phyloP scores from a whole-genome alignment of 2,113 vertebrate species.

The Taurulus bubalis region DNA sequence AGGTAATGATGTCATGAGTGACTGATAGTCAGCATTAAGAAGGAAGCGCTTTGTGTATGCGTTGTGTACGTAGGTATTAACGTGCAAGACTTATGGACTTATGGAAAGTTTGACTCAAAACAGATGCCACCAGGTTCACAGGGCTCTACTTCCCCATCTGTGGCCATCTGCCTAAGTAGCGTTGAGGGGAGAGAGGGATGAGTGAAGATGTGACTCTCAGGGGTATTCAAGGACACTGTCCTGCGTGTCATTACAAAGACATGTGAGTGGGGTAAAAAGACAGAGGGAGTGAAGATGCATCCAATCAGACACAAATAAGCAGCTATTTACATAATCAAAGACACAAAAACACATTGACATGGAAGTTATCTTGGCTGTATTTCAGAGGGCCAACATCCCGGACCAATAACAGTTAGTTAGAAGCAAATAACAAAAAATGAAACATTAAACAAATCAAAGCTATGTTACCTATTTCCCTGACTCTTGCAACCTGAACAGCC shows the following conservation, averaged over 20 bases:
- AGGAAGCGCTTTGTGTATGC: not conserved
- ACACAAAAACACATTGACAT: not conserved
- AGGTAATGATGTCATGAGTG: slow-evolving; percentile 16
- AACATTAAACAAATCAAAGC: slow-evolving; percentile 27
- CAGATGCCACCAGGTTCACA: slow-evolving; percentile 64
- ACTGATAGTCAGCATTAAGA: slow-evolving; percentile 16
- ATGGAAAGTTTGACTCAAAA: slow-evolving; percentile 39
- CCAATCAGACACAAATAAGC: slow-evolving; percentile 3
- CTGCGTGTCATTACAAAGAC: slow-evolving; percentile 35
- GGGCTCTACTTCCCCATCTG: slow-evolving; percentile 56
- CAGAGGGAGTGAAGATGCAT: slow-evolving; percentile 4
- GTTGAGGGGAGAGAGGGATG: slow-evolving; percentile 25
- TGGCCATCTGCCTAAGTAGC: slow-evolving; percentile 70
- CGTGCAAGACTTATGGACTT: slow-evolving; percentile 27
- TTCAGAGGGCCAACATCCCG: not conserved
- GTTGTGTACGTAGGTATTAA: slow-evolving; percentile 10
- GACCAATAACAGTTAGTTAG: not conserved
- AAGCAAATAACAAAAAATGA: not conserved
- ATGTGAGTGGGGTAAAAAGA: slow-evolving; percentile 17
- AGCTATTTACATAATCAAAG: slow-evolving; percentile 13
- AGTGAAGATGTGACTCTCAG: slow-evolving; percentile 41
- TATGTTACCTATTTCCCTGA: slow-evolving; percentile 19
- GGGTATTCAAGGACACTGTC: slow-evolving; percentile 66
- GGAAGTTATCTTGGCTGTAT: not conserved
- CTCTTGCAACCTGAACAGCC: not conserved